Percentiles rank a stretch among this genome's conserved stretches.
Evolutionary conservation across 2,888 invertebrate genomes (phyloP).

Genomic region (Heteromyza rotundicornis): DNA sequence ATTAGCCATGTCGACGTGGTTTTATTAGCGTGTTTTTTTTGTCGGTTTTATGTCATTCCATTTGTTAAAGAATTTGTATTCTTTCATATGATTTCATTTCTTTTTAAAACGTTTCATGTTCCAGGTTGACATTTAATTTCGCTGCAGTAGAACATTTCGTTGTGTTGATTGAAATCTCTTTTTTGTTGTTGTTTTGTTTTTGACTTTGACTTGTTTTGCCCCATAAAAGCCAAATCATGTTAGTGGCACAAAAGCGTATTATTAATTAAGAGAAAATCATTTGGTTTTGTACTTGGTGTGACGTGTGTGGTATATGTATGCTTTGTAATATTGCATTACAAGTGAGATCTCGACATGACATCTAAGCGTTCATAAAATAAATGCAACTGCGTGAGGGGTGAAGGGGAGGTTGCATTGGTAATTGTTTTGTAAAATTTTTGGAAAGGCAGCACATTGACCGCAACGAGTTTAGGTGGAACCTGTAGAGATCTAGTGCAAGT

Average conservation of each 20-base stretch:
- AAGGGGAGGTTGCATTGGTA: no score
- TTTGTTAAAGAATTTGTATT: no score
- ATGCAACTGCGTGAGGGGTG: no score
- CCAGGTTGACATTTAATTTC: constrained; percentile 1
- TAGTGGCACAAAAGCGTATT: constrained; percentile 15
- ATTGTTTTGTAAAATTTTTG: no score
- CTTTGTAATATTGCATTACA: no score
- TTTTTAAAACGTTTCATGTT: neutral
- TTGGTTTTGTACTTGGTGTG: neutral
- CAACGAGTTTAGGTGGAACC: no score
- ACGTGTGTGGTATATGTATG: constrained; percentile 1
- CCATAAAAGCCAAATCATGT: constrained; percentile 8
- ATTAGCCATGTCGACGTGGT: neutral
- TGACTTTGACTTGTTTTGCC: neutral
- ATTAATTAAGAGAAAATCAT: constrained; percentile 6
- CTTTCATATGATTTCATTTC: neutral
- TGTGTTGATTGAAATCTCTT: constrained; percentile 3
- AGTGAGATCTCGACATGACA: no score
- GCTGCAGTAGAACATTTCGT: neutral
- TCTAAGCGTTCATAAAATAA: no score
- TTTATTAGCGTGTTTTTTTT: neutral
- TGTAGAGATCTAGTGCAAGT: no score
- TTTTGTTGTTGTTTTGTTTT: no score
- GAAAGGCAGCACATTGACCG: no score
- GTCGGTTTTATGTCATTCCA: neutral